Evolutionary conservation across 1,140 invertebrate genomes (phyloP).

Genomic region (Ganaspis sp.): DNA sequence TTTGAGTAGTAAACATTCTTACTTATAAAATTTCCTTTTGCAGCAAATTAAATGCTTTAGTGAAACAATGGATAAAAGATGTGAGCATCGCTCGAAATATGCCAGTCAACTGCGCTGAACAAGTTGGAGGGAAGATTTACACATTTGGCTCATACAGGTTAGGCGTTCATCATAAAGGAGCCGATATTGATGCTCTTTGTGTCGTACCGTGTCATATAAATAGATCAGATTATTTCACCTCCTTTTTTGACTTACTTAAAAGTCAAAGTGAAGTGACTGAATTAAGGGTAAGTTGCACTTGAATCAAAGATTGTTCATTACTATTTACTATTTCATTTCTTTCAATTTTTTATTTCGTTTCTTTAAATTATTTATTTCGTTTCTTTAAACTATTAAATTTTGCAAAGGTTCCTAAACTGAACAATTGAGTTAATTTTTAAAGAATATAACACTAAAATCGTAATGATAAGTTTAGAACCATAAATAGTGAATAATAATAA

Average conservation of each 20-base stretch:
- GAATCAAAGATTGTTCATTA: not conserved
- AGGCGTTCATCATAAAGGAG: constrained; percentile 96
- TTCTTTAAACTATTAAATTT: no score
- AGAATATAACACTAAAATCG: no score
- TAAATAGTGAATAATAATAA: no score
- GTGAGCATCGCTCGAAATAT: constrained; percentile 92
- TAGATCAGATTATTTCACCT: constrained; percentile 94
- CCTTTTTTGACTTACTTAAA: constrained; percentile 95
- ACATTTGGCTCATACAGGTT: constrained; percentile 98
- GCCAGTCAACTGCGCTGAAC: constrained; percentile 89
- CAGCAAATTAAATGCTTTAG: constrained; percentile 90
- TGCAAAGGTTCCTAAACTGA: no score
- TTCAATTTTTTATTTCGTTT: not conserved
- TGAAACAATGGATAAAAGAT: constrained; percentile 94
- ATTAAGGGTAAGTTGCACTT: constrained; percentile 80
- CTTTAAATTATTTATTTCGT: not conserved
- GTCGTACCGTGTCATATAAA: constrained; percentile 97
- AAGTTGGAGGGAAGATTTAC: constrained; percentile 97
- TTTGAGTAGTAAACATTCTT: no score
- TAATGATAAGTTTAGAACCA: no score
- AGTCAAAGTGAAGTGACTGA: constrained; percentile 91
- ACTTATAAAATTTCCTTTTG: constrained; percentile 76
- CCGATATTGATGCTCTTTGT: constrained; percentile 99
- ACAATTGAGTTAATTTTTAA: no score
- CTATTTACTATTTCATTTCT: constrained; percentile 25